Evolutionary conservation across 2,113 vertebrate genomes (phyloP), one percentile per base, ranked within the genome.

Genomic region (Eira barbara): DNA sequence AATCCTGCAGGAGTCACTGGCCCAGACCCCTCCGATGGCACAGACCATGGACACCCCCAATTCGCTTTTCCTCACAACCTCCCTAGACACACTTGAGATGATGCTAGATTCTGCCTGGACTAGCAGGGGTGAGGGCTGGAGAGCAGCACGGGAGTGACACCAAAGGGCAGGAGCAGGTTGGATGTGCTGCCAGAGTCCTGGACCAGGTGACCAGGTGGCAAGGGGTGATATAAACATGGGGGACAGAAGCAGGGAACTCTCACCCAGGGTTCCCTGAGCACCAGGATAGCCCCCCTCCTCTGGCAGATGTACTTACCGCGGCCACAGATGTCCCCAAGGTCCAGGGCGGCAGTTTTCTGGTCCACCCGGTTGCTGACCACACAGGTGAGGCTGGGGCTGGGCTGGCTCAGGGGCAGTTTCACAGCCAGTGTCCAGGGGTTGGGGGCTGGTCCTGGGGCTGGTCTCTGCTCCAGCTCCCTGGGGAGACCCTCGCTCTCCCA

Each of bases 311-410:
- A 96, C 97, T 86, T 59, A 97, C 92, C 0, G 2, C 36, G 49
- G 0, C 0, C 91, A 96, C 98, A 98, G 23, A 97, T 10, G 6
- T 49, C 2, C 1, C 7, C 42, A 4, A 97, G 88, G 80, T 87
- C 27, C 15, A 49, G 63, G 23, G 83, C 57, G 55, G 34, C 59
- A 1, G 25, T 95, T 3, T 96, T 96, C 0, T 17, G 89, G 59
- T 92, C 97, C 0, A 71, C 78, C 0, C n/a, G 85, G 78, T 98
- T 98, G 97, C 97, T 98, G 89, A 97, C 11, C 49, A 52, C 49
- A 52, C 49, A 52, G 1, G 14, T 52, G 14, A 52, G 49, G 14
- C 49, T 52, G 49, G 49, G 49, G 49, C 49, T 52, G 14, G 49
- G 49, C 49, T 15, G 49, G 49, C 49, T 52, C 49, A 52, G 49